Evolutionary conservation across 2,888 invertebrate species (phyloP).

Genomic region (Alcis repandata): DNA sequence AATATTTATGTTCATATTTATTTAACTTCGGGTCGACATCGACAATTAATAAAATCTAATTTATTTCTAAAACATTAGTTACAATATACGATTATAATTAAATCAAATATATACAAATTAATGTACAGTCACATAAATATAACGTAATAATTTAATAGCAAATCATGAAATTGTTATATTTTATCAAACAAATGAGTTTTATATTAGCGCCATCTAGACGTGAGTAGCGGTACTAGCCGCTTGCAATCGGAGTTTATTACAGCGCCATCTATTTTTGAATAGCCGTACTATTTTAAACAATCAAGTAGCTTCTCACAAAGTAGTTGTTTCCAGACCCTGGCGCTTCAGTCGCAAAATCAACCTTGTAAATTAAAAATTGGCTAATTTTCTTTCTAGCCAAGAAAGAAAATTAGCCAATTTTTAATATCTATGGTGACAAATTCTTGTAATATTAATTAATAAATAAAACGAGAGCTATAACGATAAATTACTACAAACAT

Average conservation of each 20-base stretch:
- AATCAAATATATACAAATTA: slow-evolving; percentile 44
- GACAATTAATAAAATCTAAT: not conserved
- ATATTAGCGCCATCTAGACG: slow-evolving; percentile 23
- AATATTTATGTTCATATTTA: not conserved
- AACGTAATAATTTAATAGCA: not conserved
- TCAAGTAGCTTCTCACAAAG: not conserved
- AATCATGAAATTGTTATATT: not conserved
- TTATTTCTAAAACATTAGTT: slow-evolving; percentile 1
- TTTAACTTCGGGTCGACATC: not conserved
- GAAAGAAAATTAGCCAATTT: too few relatives aligned
- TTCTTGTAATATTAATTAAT: too few relatives aligned
- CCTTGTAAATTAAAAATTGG: too few relatives aligned
- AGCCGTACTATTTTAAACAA: not conserved
- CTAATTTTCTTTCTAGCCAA: too few relatives aligned
- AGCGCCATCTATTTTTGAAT: slow-evolving; percentile 24
- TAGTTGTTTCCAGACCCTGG: not conserved
- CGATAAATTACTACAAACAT: not conserved
- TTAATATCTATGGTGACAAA: too few relatives aligned
- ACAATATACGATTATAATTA: not conserved
- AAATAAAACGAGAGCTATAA: too few relatives aligned
- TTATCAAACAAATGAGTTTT: not conserved
- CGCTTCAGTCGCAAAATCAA: not conserved
- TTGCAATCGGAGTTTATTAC: not conserved
- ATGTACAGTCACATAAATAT: slow-evolving; percentile 47
- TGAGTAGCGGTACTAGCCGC: slow-evolving; percentile 3